These are phyloP conservation scores for Noturus placidus DNA, from an alignment of 2,113 vertebrate genomes.

Conservation along the genomic window DNA sequence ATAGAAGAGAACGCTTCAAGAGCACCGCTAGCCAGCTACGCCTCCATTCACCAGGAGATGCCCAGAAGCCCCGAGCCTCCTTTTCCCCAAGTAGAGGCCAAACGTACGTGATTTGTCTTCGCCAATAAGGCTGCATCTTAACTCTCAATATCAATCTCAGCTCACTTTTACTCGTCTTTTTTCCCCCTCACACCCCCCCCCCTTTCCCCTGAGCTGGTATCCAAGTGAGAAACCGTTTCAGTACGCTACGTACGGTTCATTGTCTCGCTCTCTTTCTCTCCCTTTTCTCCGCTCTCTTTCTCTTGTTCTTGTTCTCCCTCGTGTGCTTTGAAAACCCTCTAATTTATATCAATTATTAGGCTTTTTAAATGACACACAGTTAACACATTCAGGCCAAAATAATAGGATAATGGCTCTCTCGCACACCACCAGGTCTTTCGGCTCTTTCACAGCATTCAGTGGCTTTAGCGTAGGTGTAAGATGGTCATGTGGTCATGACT, in stretches of 20 bases:
- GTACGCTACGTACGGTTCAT: background rate
- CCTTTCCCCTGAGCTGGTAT: background rate
- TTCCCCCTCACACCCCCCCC: background rate
- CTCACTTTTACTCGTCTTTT: background rate
- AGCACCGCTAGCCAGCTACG: slow-evolving; percentile 81
- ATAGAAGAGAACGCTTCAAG: slow-evolving; percentile 86
- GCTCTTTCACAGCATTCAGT: slow-evolving; percentile 8
- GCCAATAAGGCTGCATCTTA: slow-evolving; percentile 8
- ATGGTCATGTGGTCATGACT: background rate
- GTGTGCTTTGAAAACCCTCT: slow-evolving; percentile 5
- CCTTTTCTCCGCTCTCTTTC: slow-evolving; percentile 41
- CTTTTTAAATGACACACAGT: background rate
- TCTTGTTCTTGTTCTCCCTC: background rate
- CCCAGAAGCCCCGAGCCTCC: slow-evolving; percentile 74
- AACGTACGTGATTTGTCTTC: slow-evolving; percentile 68
- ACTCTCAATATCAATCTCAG: background rate
- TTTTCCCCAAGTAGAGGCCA: slow-evolving; percentile 70
- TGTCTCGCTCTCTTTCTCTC: slow-evolving; percentile 1
- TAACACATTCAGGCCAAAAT: background rate
- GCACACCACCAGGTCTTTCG: background rate
- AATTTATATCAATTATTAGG: slow-evolving; percentile 18
- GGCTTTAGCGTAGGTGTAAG: background rate
- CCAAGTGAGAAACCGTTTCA: slow-evolving; percentile 6
- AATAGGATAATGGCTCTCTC: slow-evolving; percentile 3
- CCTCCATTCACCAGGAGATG: slow-evolving; percentile 85